phyloP scores from a whole-genome alignment of 2,797 vertebrate species.

The Oryzias sinensis region DNA sequence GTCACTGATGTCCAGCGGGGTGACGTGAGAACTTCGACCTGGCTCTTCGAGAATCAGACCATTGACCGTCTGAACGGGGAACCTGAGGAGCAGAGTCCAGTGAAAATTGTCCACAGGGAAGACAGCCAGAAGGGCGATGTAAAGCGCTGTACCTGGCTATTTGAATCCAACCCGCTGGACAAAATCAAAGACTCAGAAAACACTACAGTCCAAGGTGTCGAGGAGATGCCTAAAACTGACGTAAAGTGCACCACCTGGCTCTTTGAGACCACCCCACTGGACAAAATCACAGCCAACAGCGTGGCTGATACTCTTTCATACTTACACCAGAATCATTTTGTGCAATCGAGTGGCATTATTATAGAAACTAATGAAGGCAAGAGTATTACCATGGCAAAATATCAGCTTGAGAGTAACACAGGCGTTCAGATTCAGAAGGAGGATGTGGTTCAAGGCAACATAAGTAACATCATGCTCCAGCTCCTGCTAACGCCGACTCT shows the following conservation, averaged over 20 bases:
- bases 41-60: constrained; percentile 90
- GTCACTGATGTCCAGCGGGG: constrained; percentile 87
- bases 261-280: constrained; percentile 88
- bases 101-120: constrained; percentile 86
- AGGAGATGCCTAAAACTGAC: constrained; percentile 73
- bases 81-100: constrained; percentile 66
- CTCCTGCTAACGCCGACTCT: constrained; percentile 83
- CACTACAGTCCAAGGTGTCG: constrained; percentile 12
- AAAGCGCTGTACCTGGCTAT: constrained; percentile 91
- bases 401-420: constrained; percentile 68
- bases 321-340: constrained; percentile 73
- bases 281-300: constrained; percentile 77
- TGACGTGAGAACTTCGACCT: constrained; percentile 88
- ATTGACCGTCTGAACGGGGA: constrained; percentile 85
- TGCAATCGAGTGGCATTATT: constrained; percentile 87
- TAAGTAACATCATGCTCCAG: constrained; percentile 87
- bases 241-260: constrained; percentile 91
- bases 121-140: constrained; percentile 89
- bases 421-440: constrained; percentile 83
- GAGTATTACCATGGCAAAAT: constrained; percentile 88
- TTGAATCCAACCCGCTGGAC: constrained; percentile 90
- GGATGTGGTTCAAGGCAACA: constrained; percentile 83
- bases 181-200: constrained; percentile 80
- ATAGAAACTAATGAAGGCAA: constrained; percentile 83
- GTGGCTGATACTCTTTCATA: constrained; percentile 76